These are phyloP conservation scores for Lacerta viridis DNA, from an alignment of 2,797 vertebrate species.

Conservation along the genomic window DNA sequence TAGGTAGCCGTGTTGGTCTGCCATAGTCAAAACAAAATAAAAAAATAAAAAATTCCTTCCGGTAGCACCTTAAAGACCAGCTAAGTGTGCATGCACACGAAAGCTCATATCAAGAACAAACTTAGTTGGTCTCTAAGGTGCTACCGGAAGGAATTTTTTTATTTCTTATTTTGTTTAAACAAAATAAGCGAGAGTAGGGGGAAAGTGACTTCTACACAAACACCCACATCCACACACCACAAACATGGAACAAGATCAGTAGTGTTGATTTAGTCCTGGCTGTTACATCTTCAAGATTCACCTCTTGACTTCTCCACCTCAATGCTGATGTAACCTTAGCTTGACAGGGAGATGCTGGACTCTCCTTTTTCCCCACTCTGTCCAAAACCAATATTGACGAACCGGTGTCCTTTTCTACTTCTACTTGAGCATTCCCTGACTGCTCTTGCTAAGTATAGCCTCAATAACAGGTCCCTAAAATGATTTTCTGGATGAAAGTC, in stretches of 20 bases:
- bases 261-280: neutral
- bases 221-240: no score
- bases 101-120: no score
- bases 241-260: neutral
- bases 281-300: conserved; percentile 32
- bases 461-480: conserved; percentile 15
- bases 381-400: neutral
- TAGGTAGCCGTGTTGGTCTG: no score
- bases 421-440: conserved; percentile 9
- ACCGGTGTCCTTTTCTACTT: conserved; percentile 16
- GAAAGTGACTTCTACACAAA: no score
- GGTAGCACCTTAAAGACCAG: no score
- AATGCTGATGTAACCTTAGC: conserved; percentile 28
- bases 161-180: no score
- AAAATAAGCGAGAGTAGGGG: no score
- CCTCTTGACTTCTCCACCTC: neutral
- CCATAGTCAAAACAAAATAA: no score
- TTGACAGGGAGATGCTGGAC: conserved; percentile 15
- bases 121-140: no score
- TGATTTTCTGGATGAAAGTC: conserved; percentile 1
- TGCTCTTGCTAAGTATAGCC: neutral
- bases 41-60: no score
- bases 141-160: no score
- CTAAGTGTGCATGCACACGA: no score
- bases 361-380: conserved; percentile 33